Base-by-base conservation (phyloP, 1,140 invertebrate genomes). In the Procambarus clarkii region DNA sequence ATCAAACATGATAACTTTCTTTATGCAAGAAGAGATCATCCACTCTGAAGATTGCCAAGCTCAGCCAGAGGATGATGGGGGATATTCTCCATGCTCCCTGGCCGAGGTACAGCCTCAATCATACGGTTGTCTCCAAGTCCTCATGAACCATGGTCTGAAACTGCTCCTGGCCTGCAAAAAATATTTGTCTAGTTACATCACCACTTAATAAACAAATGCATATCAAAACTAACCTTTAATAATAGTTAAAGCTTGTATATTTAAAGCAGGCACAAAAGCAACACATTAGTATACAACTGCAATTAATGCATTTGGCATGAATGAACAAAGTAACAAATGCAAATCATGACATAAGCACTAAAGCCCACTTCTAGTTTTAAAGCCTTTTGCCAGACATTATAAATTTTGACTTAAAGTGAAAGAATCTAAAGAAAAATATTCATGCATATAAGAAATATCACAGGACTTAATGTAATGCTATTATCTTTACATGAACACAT, bases 151-250 rank as follows among this genome's bases (percentile, higher is more conserved):
- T 90, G 74, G 79, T 93, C 76, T 93, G 91, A 88, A 93, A 93
- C 77, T 93, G 90, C 89, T 93, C 93, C 86, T 93, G 93, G 78
- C 86, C 86, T 92, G 86, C 58, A 81, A 92, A 45, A 89, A 74
- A 77, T 74, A 50, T 34, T n/a, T 50, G 11, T 50, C n/a, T 24
- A 86, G 48, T 74, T 86, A 86, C 9, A 86, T 34, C 24, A 48
- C 60, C 24, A 46, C 48, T 13, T 21, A 46, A 58, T 7, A 44
- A 88, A 58, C 13, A 44, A 88, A 69, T 18, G 15, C 50, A 45
- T n/a, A 15, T 74, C 5, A 7, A 74, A 21, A 69, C 78, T 88
- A 45, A 64, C 45, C 54, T 87, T 87, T 87, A 15, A 77, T 34
- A 79, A 87, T 78, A 44, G 85, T 78, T 34, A 78, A 78, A 77